phyloP scores from a whole-genome alignment of 2,797 vertebrate species.

The Falco berigora region DNA sequence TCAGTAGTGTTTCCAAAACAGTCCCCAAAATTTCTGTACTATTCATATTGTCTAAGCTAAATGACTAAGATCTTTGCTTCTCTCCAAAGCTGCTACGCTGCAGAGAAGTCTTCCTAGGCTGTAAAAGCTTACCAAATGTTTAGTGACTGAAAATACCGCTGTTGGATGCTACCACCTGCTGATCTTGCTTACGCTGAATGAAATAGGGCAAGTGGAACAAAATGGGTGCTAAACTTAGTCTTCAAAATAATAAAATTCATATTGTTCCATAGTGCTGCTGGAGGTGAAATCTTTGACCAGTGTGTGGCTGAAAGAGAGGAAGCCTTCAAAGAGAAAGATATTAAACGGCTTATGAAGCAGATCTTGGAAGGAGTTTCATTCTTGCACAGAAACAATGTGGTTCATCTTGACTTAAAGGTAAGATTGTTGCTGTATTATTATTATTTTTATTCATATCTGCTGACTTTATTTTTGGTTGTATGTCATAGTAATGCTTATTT shows the following conservation, averaged over 20 bases:
- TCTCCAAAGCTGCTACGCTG: not conserved
- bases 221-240: not conserved
- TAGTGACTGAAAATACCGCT: not conserved
- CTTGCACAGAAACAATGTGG: constrained; percentile 83
- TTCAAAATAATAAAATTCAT: not conserved
- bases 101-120: not conserved
- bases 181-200: not conserved
- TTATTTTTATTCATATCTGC: not conserved
- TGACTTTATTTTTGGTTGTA: not conserved
- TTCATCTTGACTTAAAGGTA: constrained; percentile 92
- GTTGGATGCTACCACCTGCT: not conserved
- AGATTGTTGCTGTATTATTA: not conserved
- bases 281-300: constrained; percentile 91
- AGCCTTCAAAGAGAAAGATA: constrained; percentile 85
- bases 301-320: constrained; percentile 88
- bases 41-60: not conserved
- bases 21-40: not conserved
- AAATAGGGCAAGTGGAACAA: not conserved
- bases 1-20: not conserved
- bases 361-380: constrained; percentile 88
- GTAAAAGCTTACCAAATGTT: not conserved
- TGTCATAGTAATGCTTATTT: not conserved
- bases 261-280: constrained; percentile 78
- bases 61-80: not conserved
- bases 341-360: constrained; percentile 88